Conservation (phyloP, 2,888 invertebrate genomes). For the Scaptomyza tumidula region DNA sequence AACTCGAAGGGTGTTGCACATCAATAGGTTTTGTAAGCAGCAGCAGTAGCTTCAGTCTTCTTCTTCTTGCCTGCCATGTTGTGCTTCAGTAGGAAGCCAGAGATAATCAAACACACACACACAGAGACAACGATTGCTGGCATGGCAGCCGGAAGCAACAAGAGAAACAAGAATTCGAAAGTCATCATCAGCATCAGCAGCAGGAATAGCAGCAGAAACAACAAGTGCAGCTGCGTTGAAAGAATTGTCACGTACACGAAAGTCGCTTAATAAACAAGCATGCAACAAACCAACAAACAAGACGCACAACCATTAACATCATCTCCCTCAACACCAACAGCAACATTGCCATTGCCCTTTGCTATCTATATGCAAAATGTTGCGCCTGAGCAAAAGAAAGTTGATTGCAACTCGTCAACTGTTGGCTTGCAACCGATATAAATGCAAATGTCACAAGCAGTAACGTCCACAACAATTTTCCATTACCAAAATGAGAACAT, state of each 20-base stretch:
- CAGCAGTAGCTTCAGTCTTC: slow-evolving; percentile 4
- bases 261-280: slow-evolving; percentile 61
- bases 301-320: background rate
- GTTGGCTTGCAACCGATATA: slow-evolving; percentile 31
- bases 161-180: slow-evolving; percentile 7
- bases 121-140: slow-evolving; percentile 33
- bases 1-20: slow-evolving; percentile 30
- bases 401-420: slow-evolving; percentile 8
- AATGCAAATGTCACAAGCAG: slow-evolving; percentile 61
- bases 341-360: background rate
- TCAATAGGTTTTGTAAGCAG: slow-evolving; percentile 31
- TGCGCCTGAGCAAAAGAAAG: background rate
- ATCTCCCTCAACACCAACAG: background rate
- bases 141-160: slow-evolving; percentile 32
- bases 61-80: slow-evolving; percentile 22
- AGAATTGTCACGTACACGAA: slow-evolving; percentile 63
- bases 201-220: background rate
- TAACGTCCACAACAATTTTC: slow-evolving; percentile 32
- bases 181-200: slow-evolving; percentile 6
- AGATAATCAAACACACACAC: slow-evolving; percentile 47
- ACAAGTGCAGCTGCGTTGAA: slow-evolving; percentile 30
- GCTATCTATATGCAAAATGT: slow-evolving; percentile 10
- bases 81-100: slow-evolving; percentile 35
- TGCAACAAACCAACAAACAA: slow-evolving; percentile 2
- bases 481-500: slow-evolving; percentile 56